These are phyloP conservation scores for Pocillopora grandis DNA, from an alignment of 92 coral and sea anemone species.

Conservation along the genomic window DNA sequence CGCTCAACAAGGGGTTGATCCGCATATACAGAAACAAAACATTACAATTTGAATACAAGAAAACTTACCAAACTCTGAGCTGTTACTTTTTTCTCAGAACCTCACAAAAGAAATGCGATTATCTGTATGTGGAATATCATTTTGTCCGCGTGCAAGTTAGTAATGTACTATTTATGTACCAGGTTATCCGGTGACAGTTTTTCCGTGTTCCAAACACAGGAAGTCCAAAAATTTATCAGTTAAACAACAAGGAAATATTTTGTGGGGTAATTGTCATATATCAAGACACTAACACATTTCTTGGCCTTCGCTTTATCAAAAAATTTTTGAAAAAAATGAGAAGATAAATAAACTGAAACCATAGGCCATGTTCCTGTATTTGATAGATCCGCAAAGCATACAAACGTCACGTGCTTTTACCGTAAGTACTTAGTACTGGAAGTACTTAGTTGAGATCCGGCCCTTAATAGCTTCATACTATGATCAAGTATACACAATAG, in stretches of 20 bases:
- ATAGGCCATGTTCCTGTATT: too few species aligned
- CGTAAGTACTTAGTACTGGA: too few species aligned
- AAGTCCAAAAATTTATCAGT: not conserved
- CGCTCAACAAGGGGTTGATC: not conserved
- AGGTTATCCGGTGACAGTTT: not conserved
- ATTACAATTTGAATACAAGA: not conserved
- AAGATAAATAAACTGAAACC: too few species aligned
- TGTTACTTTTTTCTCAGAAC: not conserved
- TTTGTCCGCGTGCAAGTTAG: not conserved
- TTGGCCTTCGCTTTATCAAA: not conserved
- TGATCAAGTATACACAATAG: too few species aligned
- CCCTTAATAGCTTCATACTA: too few species aligned
- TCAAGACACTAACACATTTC: not conserved
- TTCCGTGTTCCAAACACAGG: conserved; percentile 1
- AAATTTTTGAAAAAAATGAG: not conserved
- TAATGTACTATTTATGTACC: not conserved
- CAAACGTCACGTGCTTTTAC: not conserved
- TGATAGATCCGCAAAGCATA: not conserved
- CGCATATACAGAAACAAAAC: not conserved
- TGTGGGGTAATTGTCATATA: not conserved
- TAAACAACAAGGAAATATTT: not conserved
- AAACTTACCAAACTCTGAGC: not conserved
- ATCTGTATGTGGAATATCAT: not conserved
- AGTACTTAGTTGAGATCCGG: too few species aligned
- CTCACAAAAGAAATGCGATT: not conserved